Base-by-base conservation (phyloP, 2,888 invertebrate genomes). In the Fragum sueziense region DNA sequence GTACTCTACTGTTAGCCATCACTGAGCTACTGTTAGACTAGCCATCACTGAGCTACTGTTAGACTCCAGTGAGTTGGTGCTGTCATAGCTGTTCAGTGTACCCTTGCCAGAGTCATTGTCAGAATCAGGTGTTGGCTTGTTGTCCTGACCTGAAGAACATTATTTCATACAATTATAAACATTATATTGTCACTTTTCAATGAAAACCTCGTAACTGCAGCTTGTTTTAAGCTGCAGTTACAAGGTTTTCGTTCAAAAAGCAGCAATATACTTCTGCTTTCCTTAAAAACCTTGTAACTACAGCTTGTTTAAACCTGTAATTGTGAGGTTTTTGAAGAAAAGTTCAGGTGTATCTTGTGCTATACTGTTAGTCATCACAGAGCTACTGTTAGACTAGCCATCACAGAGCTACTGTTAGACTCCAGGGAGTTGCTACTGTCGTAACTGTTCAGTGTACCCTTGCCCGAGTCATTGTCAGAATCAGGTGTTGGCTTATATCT, bases 301-400 rank as follows among this genome's bases (percentile, higher is more conserved):
- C n/a, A n/a, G n/a, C n/a, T n/a, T n/a, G n/a, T n/a, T n/a, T n/a
- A n/a, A n/a, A n/a, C n/a, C n/a, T n/a, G n/a, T n/a, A n/a, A n/a
- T n/a, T n/a, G n/a, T n/a, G n/a, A n/a, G n/a, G n/a, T n/a, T n/a
- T n/a, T n/a, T n/a, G n/a, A n/a, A n/a, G n/a, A n/a, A n/a, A n/a
- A n/a, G 98, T 93, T 98, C 98, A 0, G 98, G 98, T 34, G 97
- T 92, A 85, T 93, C 92, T 96, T 93, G 97, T 96, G 81, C 86
- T 70, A 73, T 82, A 73, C 75, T 96, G 96, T 88, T 95, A 17
- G 76, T 71, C 95, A 84, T 83, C 20, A 84, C 79, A 31, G 88
- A 82, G 68, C 90, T 89, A 73, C 83, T 81, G 75, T 87, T 90
- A n/a, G n/a, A n/a, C 88, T 95, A 14, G 77, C 70, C 95, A 84